phyloP scores from a whole-genome alignment of 1,140 invertebrate genomes.

The Hylaeus anthracinus region DNA sequence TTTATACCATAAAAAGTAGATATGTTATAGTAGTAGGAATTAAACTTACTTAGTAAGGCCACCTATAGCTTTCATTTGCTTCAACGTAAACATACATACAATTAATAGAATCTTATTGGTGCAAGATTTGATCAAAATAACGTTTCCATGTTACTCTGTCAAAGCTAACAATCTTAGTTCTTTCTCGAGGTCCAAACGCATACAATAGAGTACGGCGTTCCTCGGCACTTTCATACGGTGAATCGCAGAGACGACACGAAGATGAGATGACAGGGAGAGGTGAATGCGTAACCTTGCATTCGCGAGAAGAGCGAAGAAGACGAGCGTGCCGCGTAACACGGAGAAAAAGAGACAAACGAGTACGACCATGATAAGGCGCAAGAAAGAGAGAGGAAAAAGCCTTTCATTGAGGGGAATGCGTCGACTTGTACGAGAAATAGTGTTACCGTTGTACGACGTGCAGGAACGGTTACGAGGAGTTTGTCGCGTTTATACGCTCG shows the following conservation, averaged over 20 bases:
- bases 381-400: conserved; percentile 9
- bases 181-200: neutral
- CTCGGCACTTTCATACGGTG: neutral
- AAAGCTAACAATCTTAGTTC: neutral
- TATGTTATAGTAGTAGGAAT: no score
- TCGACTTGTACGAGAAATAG: conserved; percentile 17
- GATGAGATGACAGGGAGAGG: conserved; percentile 6
- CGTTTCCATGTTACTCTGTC: neutral
- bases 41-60: neutral
- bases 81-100: neutral
- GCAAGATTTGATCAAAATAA: no score
- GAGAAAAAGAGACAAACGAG: conserved; percentile 6
- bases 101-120: neutral
- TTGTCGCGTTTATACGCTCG: neutral
- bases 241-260: neutral
- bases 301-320: neutral
- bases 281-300: conserved; percentile 33
- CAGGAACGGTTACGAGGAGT: neutral
- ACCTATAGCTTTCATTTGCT: neutral
- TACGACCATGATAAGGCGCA: conserved; percentile 2
- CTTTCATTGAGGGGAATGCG: conserved; percentile 31
- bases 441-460: neutral
- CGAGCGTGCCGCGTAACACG: conserved; percentile 22
- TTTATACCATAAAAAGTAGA: neutral
- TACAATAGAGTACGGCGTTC: neutral